Evolutionary conservation across 1,140 invertebrate genomes (phyloP), one percentile per base, ranked within the genome.

Genomic region (Polyergus mexicanus): DNA sequence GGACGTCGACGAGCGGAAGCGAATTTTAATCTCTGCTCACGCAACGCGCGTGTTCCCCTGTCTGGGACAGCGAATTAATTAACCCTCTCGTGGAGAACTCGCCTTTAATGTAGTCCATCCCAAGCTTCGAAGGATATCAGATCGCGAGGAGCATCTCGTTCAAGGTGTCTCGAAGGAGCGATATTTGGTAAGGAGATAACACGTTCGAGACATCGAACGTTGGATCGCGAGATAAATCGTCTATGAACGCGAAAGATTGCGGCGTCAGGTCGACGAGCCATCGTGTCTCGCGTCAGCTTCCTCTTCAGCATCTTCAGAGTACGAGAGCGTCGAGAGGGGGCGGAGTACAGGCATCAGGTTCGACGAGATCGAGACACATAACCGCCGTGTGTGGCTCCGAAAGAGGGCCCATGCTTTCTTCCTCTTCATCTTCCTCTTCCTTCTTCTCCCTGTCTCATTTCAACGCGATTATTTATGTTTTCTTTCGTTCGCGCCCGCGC

Each of bases 391-490:
- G 94, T 94, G 94, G 94, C 91, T 93, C 86, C 87, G 84, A 89
- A 77, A 86, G 80, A 86, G 80, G 65, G 74, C 72, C 84, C 8
- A 54, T 22, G 22, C 75, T 22, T 56, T 62, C 66, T 32, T 66
- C 63, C 10, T 76, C 62, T 51, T 68, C 32, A 44, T 76, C 76
- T 28, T 65, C n/a, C 25, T 71, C 76, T 32, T 60, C 60, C 41
- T 56, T 19, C 76, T 85, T 90, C 47, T 47, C 91, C 92, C 91
- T 94, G 94, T 95, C 95, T 95, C 94, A 95, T 95, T 95, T 94
- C 94, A 94, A 94, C 93, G 92, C 93, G 94, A 95, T 95, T 95
- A 95, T 95, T 95, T 95, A 95, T 95, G 94, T 95, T 95, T 95
- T 95, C 94, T 94, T 95, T 94, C 92, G 91, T 92, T 89, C 88